A percentile compares a stretch with the other conserved stretches of the same genome.
Conservation (phyloP, 2,113 vertebrate species). For the Sorex araneus region DNA sequence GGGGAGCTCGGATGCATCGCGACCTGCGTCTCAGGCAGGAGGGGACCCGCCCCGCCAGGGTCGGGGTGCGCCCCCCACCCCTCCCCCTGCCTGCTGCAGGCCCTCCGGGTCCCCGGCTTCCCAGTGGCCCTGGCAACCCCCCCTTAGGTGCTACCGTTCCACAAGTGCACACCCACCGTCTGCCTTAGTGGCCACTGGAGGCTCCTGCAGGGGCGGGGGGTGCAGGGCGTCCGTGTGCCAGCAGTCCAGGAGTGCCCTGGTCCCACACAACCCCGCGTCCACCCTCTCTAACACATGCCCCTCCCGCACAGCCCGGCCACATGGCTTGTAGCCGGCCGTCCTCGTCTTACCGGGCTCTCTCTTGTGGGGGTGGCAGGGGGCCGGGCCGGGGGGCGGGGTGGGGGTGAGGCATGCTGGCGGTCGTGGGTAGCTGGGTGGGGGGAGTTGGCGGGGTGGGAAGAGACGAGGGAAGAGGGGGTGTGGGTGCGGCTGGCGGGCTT, state of each 20-base stretch:
- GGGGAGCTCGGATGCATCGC: conserved; percentile 71
- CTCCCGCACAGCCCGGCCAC: neutral
- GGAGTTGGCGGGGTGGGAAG: too few relatives aligned
- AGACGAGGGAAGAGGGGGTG: too few relatives aligned
- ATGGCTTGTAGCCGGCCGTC: neutral
- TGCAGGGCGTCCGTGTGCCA: too few relatives aligned
- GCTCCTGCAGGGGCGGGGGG: neutral
- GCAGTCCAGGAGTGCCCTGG: too few relatives aligned
- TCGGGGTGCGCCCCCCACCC: neutral
- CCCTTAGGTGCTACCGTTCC: neutral
- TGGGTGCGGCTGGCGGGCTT: too few relatives aligned
- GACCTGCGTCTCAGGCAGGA: conserved; percentile 60
- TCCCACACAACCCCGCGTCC: neutral
- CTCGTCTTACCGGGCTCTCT: too few relatives aligned
- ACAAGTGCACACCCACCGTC: neutral
- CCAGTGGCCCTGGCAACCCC: neutral
- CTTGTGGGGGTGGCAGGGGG: neutral
- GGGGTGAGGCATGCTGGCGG: neutral
- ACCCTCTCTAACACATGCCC: neutral
- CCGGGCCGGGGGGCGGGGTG: neutral
- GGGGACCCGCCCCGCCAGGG: conserved; percentile 3
- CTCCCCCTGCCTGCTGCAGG: neutral
- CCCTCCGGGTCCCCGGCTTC: neutral
- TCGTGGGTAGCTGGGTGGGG: neutral
- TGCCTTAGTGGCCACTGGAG: too few relatives aligned